phyloP scores from a whole-genome alignment of 1,140 invertebrate genomes.

The Pemphigus obesinymphae region DNA sequence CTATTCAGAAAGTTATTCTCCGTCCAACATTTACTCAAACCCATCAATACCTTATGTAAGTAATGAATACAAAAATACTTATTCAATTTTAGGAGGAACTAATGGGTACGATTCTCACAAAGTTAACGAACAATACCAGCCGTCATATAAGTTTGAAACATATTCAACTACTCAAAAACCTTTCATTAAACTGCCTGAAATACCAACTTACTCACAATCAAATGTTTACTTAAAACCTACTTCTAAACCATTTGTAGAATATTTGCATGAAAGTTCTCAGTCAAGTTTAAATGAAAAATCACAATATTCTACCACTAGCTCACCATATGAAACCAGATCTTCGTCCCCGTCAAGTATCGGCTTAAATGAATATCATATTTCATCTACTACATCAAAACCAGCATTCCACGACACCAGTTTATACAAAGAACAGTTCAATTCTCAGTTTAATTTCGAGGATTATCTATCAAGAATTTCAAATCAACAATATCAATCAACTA shows the following conservation, averaged over 20 bases:
- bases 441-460: conserved; percentile 16
- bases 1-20: neutral
- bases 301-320: neutral
- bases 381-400: neutral
- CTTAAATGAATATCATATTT: neutral
- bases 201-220: neutral
- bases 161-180: conserved; percentile 13
- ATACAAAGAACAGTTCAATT: neutral
- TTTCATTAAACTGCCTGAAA: neutral
- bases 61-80: neutral
- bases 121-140: neutral
- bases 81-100: neutral
- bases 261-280: neutral
- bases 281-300: neutral
- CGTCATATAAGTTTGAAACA: neutral
- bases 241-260: neutral
- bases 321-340: neutral
- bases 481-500: conserved; percentile 2
- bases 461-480: neutral
- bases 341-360: neutral
- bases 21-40: neutral
- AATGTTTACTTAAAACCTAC: neutral
- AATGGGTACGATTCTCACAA: neutral
- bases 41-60: neutral
- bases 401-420: neutral